Evolutionary conservation across 1,140 invertebrate species (phyloP).

Genomic region (Idris sp.): DNA sequence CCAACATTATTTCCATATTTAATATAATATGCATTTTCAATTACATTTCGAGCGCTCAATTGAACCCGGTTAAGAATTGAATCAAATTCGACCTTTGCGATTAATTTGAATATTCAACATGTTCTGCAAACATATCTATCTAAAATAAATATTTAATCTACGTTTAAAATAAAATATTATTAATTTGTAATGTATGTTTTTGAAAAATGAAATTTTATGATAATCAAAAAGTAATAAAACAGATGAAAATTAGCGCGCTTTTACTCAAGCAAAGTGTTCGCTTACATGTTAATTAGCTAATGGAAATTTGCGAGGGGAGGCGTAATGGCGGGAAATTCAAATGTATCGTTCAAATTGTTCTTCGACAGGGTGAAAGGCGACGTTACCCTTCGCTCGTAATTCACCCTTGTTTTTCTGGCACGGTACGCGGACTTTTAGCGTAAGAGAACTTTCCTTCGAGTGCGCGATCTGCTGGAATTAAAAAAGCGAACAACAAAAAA

Average conservation of each 20-base stretch:
- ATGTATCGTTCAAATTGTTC: slow-evolving; percentile 76
- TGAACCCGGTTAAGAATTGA: background rate
- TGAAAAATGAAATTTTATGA: too few species aligned
- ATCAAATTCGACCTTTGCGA: too few species aligned
- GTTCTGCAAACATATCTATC: too few species aligned
- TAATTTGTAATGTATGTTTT: too few species aligned
- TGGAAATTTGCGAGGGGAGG: slow-evolving; percentile 68
- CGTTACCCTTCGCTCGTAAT: slow-evolving; percentile 71
- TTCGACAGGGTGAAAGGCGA: slow-evolving; percentile 55
- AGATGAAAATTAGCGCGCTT: too few species aligned
- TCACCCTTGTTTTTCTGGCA: slow-evolving; percentile 75
- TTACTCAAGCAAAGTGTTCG: too few species aligned
- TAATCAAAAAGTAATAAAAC: too few species aligned
- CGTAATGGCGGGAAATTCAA: slow-evolving; percentile 75
- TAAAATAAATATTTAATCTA: too few species aligned
- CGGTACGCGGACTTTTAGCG: slow-evolving; percentile 70
- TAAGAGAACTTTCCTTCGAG: slow-evolving; percentile 26
- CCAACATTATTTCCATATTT: slow-evolving; percentile 19
- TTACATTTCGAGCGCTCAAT: slow-evolving; percentile 1
- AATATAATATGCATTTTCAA: slow-evolving; percentile 14
- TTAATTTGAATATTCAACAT: too few species aligned
- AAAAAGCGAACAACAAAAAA: slow-evolving; percentile 28
- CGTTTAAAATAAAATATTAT: too few species aligned
- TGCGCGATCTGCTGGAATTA: slow-evolving; percentile 41
- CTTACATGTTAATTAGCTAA: slow-evolving; percentile 75